Percentiles rank a stretch among this genome's conserved stretches.
phyloP scores from a whole-genome alignment of 2,113 vertebrate species.

The Eudyptes chrysolophus region DNA sequence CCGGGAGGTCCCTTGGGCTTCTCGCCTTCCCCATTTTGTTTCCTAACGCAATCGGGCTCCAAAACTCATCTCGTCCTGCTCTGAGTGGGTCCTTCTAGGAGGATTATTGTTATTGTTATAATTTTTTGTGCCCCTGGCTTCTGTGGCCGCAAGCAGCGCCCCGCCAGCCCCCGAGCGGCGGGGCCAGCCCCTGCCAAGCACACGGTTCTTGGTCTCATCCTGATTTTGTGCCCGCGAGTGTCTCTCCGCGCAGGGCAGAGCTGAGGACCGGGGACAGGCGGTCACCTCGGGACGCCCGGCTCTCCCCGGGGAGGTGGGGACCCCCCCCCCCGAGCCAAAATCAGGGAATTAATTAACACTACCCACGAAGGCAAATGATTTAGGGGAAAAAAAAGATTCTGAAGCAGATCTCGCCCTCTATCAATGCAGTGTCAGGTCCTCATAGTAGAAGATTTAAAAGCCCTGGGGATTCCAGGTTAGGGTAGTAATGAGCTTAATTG shows the following conservation, averaged over 20 bases:
- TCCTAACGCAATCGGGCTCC: neutral
- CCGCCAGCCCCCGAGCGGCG: neutral
- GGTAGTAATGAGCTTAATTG: slow-evolving; percentile 90
- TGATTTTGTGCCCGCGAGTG: neutral
- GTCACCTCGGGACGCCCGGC: neutral
- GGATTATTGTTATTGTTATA: no score
- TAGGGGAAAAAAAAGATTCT: neutral
- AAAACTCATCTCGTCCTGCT: neutral
- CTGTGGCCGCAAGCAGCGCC: neutral
- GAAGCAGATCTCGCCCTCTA: slow-evolving; percentile 65
- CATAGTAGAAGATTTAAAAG: slow-evolving; percentile 73
- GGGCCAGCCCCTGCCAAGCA: neutral
- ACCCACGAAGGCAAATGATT: slow-evolving; percentile 14
- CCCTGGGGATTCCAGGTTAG: slow-evolving; percentile 69
- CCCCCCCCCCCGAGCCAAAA: neutral
- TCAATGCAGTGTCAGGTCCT: slow-evolving; percentile 70
- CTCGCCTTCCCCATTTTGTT: neutral
- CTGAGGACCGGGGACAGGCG: neutral
- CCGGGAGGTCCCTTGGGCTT: neutral
- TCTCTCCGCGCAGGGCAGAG: neutral
- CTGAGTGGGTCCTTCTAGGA: neutral
- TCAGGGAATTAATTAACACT: slow-evolving; percentile 52
- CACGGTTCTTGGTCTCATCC: neutral
- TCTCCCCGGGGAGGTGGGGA: neutral
- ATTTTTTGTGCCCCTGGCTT: neutral